Conservation (phyloP, 2,113 vertebrate genomes). For the Cynocephalus volans region DNA sequence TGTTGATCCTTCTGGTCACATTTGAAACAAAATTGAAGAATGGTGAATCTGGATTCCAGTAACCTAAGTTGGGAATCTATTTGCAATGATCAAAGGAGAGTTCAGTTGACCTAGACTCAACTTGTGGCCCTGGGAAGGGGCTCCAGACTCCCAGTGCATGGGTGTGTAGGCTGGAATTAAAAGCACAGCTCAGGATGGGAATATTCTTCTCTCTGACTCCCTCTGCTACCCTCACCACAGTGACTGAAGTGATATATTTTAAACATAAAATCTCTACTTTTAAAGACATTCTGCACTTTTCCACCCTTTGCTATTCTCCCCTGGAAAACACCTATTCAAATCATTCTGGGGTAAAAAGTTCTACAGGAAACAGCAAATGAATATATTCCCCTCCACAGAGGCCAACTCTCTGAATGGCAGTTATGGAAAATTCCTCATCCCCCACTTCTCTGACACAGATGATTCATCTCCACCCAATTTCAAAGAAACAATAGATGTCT, state of each 20-base stretch:
- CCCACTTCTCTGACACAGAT: slow-evolving; percentile 72
- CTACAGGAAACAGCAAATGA: fast-evolving
- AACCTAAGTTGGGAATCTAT: not conserved
- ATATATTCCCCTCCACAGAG: slow-evolving; percentile 34
- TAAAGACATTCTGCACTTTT: slow-evolving; percentile 48
- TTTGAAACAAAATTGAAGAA: not conserved
- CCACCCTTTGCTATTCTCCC: slow-evolving; percentile 55
- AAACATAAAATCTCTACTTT: slow-evolving; percentile 41
- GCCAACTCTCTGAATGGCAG: slow-evolving; percentile 57
- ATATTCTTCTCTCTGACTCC: not conserved
- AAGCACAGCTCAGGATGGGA: not conserved
- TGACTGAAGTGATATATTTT: not conserved
- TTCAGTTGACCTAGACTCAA: not conserved
- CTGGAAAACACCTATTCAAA: slow-evolving; percentile 42
- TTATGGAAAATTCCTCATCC: slow-evolving; percentile 73
- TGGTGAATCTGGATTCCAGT: not conserved
- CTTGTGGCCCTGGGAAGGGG: not conserved
- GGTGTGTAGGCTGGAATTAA: not conserved
- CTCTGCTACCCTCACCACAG: not conserved
- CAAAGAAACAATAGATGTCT: slow-evolving; percentile 88
- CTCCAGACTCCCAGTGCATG: not conserved
- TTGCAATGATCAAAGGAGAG: not conserved
- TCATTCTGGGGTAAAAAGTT: slow-evolving; percentile 67
- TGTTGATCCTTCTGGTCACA: not conserved
- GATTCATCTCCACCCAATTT: slow-evolving; percentile 82